Percentiles rank a stretch among this genome's conserved stretches.
Conservation (phyloP, 2,797 vertebrate genomes). For the Typhlichthys eigenmanni region DNA sequence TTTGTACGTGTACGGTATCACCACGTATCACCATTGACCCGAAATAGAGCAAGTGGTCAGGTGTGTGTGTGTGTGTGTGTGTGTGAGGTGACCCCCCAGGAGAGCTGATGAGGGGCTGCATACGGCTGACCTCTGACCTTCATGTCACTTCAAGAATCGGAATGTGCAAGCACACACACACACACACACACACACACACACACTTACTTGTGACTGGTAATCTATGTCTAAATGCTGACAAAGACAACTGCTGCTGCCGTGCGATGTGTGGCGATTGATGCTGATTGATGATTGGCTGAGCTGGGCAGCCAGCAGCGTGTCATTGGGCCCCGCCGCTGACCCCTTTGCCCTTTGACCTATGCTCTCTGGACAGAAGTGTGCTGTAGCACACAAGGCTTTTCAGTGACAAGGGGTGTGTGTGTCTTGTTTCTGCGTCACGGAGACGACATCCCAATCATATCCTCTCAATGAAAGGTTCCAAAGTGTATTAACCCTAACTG, state of each 20-base stretch:
- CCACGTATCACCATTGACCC: constrained; percentile 1
- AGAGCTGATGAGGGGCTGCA: constrained; percentile 49
- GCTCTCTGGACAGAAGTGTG: constrained; percentile 29
- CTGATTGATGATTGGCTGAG: constrained; percentile 57
- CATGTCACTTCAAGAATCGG: constrained; percentile 40
- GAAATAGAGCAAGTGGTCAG: constrained; percentile 44
- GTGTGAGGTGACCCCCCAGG: constrained; percentile 21
- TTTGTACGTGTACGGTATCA: constrained; percentile 1
- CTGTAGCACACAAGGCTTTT: constrained; percentile 9
- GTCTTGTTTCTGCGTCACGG: background rate
- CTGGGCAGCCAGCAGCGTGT: constrained; percentile 48
- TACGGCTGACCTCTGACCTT: constrained; percentile 50
- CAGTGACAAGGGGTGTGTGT: constrained; percentile 5
- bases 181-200: constrained; percentile 25
- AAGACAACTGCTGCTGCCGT: constrained; percentile 32
- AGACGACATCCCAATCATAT: too few species aligned
- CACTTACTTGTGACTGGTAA: constrained; percentile 6
- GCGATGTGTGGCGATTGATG: constrained; percentile 5
- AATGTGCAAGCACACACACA: constrained; percentile 34
- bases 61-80: background rate
- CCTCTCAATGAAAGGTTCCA: constrained; percentile 6
- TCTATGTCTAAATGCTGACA: constrained; percentile 47
- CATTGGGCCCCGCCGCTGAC: constrained; percentile 28
- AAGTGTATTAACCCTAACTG: constrained; percentile 4
- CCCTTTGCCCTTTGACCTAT: constrained; percentile 34